Conservation (phyloP, 2,888 invertebrate species). For the Drosophila mimica region DNA sequence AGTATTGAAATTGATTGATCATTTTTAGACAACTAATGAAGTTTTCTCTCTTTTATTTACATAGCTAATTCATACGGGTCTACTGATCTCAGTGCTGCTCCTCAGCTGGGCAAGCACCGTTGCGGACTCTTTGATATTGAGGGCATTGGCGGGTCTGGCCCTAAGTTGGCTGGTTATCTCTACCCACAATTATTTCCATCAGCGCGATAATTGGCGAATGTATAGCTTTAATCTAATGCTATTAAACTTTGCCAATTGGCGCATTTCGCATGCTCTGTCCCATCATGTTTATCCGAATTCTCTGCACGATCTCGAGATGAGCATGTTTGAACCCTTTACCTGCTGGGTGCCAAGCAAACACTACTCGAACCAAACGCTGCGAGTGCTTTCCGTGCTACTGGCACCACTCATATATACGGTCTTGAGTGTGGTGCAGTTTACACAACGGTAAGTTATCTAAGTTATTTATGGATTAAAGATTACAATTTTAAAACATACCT, state of each 20-base stretch:
- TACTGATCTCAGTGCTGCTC: slow-evolving; percentile 70
- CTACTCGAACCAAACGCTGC: slow-evolving; percentile 86
- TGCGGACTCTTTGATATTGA: slow-evolving; percentile 69
- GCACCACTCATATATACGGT: slow-evolving; percentile 82
- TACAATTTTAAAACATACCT: not conserved
- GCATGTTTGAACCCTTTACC: slow-evolving; percentile 88
- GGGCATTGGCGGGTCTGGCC: slow-evolving; percentile 86
- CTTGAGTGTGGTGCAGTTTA: slow-evolving; percentile 50
- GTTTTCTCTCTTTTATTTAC: not conserved
- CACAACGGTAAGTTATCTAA: slow-evolving; percentile 50
- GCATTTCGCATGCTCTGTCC: slow-evolving; percentile 90
- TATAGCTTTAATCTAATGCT: slow-evolving; percentile 89
- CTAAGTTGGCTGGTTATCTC: slow-evolving; percentile 87
- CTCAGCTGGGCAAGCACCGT: slow-evolving; percentile 73
- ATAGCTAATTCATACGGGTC: slow-evolving; percentile 70
- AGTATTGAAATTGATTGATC: not conserved
- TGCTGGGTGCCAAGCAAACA: slow-evolving; percentile 87
- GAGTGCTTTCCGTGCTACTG: slow-evolving; percentile 86
- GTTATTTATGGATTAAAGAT: not conserved
- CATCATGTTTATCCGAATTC: slow-evolving; percentile 93
- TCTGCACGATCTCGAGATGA: slow-evolving; percentile 90
- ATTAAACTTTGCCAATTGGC: slow-evolving; percentile 88
- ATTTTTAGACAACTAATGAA: not conserved
- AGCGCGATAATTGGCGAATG: slow-evolving; percentile 91
- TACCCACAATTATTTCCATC: slow-evolving; percentile 92